phyloP scores from a whole-genome alignment of 2,888 invertebrate genomes.

The Drosophila picticornis region DNA sequence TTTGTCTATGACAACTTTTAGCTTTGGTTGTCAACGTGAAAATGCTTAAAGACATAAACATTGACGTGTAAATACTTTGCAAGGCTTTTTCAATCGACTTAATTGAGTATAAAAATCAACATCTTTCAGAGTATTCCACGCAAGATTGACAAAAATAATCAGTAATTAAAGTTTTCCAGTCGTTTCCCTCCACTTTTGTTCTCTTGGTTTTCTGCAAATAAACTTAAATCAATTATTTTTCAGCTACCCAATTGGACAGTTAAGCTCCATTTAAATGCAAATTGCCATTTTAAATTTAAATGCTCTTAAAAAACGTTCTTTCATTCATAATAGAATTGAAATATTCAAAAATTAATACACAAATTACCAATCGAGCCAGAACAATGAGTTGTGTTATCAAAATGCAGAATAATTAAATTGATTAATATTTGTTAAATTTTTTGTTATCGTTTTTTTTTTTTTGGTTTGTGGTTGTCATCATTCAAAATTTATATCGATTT shows the following conservation, averaged over 20 bases:
- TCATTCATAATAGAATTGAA: conserved; percentile 28
- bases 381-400: conserved; percentile 39
- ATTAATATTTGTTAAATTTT: conserved; percentile 27
- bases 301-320: conserved; percentile 4
- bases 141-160: background rate
- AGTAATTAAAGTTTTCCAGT: background rate
- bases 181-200: too few species aligned
- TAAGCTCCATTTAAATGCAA: background rate
- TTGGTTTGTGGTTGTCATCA: conserved; percentile 35
- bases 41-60: background rate
- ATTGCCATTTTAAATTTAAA: background rate
- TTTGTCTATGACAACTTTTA: background rate
- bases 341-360: conserved; percentile 33
- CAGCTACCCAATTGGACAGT: background rate
- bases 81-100: background rate
- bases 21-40: background rate
- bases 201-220: background rate
- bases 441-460: background rate
- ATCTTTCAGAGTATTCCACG: background rate
- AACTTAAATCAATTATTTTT: background rate
- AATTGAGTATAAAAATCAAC: background rate
- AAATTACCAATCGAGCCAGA: conserved; percentile 42
- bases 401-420: conserved; percentile 39
- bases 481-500: conserved; percentile 36
- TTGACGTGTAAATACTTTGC: background rate